Evolutionary conservation across 2,113 vertebrate species (phyloP).

Genomic region (Antechinus flavipes): DNA sequence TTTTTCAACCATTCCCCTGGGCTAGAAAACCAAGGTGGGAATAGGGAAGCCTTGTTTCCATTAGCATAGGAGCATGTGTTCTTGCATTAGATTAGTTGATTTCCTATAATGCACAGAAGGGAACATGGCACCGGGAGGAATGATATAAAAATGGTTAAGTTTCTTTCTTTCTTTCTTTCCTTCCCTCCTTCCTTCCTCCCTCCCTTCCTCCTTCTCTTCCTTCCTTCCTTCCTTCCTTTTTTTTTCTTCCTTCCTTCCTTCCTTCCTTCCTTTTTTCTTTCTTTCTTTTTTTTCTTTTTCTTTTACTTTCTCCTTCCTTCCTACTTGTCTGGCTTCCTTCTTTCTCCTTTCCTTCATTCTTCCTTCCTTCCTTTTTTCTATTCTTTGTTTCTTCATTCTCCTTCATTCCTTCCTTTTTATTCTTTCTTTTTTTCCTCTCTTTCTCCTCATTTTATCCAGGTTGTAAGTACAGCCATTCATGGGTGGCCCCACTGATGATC

Average conservation of each 20-base stretch:
- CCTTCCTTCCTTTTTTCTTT: no score
- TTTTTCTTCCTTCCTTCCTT: no score
- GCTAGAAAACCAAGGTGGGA: not conserved
- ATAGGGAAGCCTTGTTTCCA: not conserved
- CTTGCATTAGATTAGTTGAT: not conserved
- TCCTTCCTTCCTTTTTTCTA: no score
- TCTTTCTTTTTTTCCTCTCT: not conserved
- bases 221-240: no score
- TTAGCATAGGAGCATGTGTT: not conserved
- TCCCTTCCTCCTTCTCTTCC: accelerated
- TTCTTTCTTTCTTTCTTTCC: not conserved
- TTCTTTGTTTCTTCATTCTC: no score
- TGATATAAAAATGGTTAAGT: not conserved
- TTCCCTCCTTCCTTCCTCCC: no score
- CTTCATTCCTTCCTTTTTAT: no score
- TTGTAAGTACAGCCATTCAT: not conserved
- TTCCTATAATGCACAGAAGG: not conserved
- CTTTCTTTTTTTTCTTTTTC: no score
- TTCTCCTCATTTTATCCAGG: not conserved
- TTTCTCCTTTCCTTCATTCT: no score
- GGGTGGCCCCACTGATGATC: not conserved
- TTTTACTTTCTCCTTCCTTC: no score
- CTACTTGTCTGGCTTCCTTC: no score
- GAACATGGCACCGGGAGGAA: not conserved
- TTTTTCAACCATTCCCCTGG: not conserved